Conservation (phyloP, 2,888 invertebrate species). For the Eristalinus sepulchralis region DNA sequence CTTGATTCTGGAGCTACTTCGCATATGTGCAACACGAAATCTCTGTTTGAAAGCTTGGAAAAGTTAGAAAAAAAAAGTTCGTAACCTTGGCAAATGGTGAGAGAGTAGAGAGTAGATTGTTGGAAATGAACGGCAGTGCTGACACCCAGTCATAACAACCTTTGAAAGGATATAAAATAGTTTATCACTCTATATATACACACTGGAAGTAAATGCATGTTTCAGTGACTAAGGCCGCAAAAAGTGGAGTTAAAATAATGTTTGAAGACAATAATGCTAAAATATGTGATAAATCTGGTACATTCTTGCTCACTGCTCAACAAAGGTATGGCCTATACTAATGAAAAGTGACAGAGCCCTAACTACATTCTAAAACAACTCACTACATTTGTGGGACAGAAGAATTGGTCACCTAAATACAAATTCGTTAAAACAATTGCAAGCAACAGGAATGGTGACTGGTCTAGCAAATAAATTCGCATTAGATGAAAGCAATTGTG, state of each 20-base stretch:
- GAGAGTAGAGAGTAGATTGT: not conserved
- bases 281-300: not conserved
- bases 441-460: constrained; percentile 27
- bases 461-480: constrained; percentile 9
- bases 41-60: constrained; percentile 1
- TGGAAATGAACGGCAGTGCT: constrained; percentile 11
- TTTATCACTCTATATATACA: constrained; percentile 23
- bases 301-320: not conserved
- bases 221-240: constrained; percentile 26
- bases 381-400: not conserved
- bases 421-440: constrained; percentile 6
- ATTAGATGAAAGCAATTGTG: not conserved
- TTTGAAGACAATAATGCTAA: too few species aligned
- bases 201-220: constrained; percentile 20
- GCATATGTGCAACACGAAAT: not conserved
- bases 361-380: too few species aligned
- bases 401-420: not conserved
- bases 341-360: too few species aligned
- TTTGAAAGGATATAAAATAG: not conserved
- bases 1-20: constrained; percentile 14
- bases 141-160: not conserved
- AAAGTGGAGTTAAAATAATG: not conserved
- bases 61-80: not conserved
- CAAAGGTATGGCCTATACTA: not conserved
- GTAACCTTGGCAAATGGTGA: constrained; percentile 26